These are phyloP conservation scores for Heliconius nattereri DNA, from an alignment of 1,140 invertebrate species.

Conservation along the genomic window DNA sequence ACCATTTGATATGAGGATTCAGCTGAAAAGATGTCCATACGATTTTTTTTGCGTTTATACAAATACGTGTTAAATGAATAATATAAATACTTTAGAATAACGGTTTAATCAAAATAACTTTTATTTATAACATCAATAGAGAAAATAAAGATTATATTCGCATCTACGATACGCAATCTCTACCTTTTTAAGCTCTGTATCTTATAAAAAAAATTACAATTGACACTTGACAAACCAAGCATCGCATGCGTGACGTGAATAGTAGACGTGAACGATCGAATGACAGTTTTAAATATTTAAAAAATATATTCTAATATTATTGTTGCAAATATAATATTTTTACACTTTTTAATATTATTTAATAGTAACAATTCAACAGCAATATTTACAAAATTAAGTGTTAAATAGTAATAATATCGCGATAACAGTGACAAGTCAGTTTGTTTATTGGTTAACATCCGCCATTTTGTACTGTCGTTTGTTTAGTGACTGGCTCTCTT, in stretches of 20 bases:
- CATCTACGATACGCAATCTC: neutral
- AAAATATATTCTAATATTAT: conserved; percentile 67
- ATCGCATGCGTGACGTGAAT: conserved; percentile 73
- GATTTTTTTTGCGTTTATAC: too few relatives aligned
- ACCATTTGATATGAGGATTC: too few relatives aligned
- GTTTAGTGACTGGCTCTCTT: conserved; percentile 77
- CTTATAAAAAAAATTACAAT: conserved; percentile 43
- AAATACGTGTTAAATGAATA: too few relatives aligned
- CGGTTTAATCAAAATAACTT: neutral
- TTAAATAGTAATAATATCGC: conserved; percentile 48
- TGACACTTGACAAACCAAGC: conserved; percentile 49
- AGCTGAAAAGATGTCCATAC: too few relatives aligned
- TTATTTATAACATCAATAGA: neutral
- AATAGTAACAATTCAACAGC: conserved; percentile 53
- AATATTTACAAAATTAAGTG: conserved; percentile 58
- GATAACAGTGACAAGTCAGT: conserved; percentile 71
- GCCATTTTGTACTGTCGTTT: conserved; percentile 81
- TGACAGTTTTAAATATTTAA: conserved; percentile 73
- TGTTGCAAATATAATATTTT: conserved; percentile 68
- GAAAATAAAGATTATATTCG: neutral
- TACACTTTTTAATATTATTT: conserved; percentile 68
- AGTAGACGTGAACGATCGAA: conserved; percentile 73
- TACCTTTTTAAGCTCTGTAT: conserved; percentile 23
- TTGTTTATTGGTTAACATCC: conserved; percentile 81
- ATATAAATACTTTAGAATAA: too few relatives aligned